Conservation (phyloP, 2,113 vertebrate genomes). For the Vombatus ursinus region DNA sequence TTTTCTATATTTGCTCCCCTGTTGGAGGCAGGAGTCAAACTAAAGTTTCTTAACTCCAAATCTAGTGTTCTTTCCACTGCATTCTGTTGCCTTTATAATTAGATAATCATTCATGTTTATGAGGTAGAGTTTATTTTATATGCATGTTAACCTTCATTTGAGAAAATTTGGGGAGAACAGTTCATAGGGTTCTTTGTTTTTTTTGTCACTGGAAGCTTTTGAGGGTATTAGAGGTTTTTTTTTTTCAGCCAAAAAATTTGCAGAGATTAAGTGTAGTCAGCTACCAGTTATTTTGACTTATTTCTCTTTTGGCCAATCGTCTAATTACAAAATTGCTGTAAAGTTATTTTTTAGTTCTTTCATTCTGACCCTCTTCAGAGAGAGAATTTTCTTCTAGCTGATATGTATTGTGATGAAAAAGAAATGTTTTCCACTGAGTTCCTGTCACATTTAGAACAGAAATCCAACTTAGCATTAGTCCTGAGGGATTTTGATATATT, state of each 20-base stretch:
- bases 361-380: slow-evolving; percentile 42
- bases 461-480: neutral
- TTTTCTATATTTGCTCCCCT: neutral
- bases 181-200: neutral
- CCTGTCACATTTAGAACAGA: neutral
- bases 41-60: neutral
- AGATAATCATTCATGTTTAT: neutral
- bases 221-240: neutral
- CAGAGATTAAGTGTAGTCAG: neutral
- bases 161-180: neutral
- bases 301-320: neutral
- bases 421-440: neutral
- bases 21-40: neutral
- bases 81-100: neutral
- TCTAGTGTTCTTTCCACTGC: neutral
- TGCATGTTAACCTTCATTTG: neutral
- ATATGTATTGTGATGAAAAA: slow-evolving; percentile 35
- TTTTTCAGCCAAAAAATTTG: neutral
- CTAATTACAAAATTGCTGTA: slow-evolving; percentile 37
- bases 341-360: neutral
- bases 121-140: neutral
- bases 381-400: slow-evolving; percentile 47
- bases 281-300: neutral
- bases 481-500: neutral
- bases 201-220: neutral